phyloP scores from a whole-genome alignment of 2,797 vertebrate species.

The Labroides dimidiatus region DNA sequence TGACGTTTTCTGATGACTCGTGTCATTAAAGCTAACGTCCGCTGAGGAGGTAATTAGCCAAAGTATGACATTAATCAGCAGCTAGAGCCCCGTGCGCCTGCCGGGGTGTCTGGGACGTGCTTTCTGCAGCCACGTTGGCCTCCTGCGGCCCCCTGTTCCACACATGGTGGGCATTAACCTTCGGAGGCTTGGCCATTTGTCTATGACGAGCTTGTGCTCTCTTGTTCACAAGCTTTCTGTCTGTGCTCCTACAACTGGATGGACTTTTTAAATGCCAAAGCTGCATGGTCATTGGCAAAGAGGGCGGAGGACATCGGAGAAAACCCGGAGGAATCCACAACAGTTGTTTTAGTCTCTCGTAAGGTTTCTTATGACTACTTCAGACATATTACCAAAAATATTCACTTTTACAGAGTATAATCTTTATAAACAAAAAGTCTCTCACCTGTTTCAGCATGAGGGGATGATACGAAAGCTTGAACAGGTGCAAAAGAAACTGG shows the following conservation, averaged over 20 bases:
- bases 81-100: constrained; percentile 69
- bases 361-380: constrained; percentile 9
- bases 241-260: constrained; percentile 66
- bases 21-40: constrained; percentile 85
- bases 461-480: constrained; percentile 24
- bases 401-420: neutral
- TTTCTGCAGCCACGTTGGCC: constrained; percentile 64
- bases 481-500: constrained; percentile 39
- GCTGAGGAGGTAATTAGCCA: constrained; percentile 85
- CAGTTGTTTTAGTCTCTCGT: constrained; percentile 15
- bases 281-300: neutral
- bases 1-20: constrained; percentile 85
- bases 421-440: constrained; percentile 9
- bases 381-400: constrained; percentile 15
- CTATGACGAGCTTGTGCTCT: constrained; percentile 70
- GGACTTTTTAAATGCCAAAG: constrained; percentile 67
- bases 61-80: constrained; percentile 84
- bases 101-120: constrained; percentile 74
- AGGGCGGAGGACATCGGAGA: too few species aligned
- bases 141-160: constrained; percentile 70
- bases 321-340: neutral
- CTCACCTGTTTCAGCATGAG: constrained; percentile 32
- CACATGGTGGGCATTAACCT: constrained; percentile 83
- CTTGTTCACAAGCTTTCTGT: constrained; percentile 59
- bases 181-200: constrained; percentile 79